Percentiles rank a stretch among this genome's conserved stretches.
Evolutionary conservation across 2,113 vertebrate species (phyloP).

Genomic region (Scortum barcoo): DNA sequence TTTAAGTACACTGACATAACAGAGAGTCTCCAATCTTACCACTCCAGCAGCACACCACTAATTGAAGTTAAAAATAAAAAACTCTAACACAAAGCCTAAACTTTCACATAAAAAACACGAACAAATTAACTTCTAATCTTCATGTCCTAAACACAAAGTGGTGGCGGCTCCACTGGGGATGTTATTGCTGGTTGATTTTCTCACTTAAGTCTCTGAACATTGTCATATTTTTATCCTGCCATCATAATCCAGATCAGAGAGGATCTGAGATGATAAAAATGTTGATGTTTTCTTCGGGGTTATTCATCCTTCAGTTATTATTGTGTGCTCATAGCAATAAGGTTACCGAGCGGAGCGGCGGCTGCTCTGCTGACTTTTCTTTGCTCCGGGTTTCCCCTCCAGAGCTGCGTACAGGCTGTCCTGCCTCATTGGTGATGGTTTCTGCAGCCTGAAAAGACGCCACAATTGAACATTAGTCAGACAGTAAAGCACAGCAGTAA

Average conservation of each 20-base stretch:
- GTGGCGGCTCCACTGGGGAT: neutral
- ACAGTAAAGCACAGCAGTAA: neutral
- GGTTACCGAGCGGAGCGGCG: neutral
- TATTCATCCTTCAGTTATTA: slow-evolving; percentile 29
- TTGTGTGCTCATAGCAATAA: slow-evolving; percentile 23
- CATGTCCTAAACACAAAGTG: neutral
- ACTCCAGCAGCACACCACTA: neutral
- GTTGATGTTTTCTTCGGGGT: slow-evolving; percentile 15
- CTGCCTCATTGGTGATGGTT: neutral
- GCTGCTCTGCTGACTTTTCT: neutral
- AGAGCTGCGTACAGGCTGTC: neutral
- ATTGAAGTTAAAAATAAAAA: neutral
- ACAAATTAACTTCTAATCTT: neutral
- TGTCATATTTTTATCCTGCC: neutral
- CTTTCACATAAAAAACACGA: neutral
- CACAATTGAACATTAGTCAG: no score
- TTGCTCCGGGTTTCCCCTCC: neutral
- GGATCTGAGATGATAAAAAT: slow-evolving; percentile 3
- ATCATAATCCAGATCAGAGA: neutral
- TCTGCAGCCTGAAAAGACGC: slow-evolving; percentile 1
- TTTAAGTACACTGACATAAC: no score
- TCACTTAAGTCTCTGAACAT: neutral
- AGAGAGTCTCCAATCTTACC: neutral
- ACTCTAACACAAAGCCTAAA: neutral
- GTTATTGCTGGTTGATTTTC: neutral